Evolutionary conservation across 2,113 vertebrate genomes (phyloP).

Genomic region (Danionella cerebrum): DNA sequence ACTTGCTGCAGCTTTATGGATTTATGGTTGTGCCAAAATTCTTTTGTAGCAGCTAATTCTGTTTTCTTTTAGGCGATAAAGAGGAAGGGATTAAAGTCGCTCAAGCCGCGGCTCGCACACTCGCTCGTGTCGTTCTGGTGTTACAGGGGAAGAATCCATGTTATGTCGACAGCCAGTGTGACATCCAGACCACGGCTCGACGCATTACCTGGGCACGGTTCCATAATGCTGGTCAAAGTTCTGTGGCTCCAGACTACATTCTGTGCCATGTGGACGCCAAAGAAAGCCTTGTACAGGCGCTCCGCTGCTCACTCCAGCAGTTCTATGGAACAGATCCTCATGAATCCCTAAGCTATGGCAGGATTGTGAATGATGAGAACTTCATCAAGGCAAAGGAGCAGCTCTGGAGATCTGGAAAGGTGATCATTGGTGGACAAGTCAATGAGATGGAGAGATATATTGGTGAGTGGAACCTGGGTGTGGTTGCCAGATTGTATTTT

Average conservation of each 20-base stretch:
- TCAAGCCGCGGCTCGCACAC: slow-evolving; percentile 53
- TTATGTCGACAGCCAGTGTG: slow-evolving; percentile 64
- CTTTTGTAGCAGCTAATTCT: neutral
- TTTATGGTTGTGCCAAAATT: neutral
- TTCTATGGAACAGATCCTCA: slow-evolving; percentile 62
- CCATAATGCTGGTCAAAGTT: slow-evolving; percentile 66
- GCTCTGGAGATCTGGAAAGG: slow-evolving; percentile 60
- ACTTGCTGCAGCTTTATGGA: neutral
- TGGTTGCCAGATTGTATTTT: neutral
- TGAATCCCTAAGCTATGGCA: slow-evolving; percentile 61
- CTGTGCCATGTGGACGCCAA: slow-evolving; percentile 56
- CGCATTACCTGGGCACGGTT: slow-evolving; percentile 69
- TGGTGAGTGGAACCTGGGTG: slow-evolving; percentile 44
- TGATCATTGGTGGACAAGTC: slow-evolving; percentile 60
- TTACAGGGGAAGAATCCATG: slow-evolving; percentile 67
- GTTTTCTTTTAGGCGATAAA: slow-evolving; percentile 45
- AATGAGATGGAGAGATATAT: slow-evolving; percentile 66
- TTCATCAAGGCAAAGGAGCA: slow-evolving; percentile 52
- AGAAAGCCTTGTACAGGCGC: slow-evolving; percentile 51
- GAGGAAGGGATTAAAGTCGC: slow-evolving; percentile 58
- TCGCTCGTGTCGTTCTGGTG: slow-evolving; percentile 61
- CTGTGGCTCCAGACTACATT: slow-evolving; percentile 64
- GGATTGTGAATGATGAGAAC: slow-evolving; percentile 56
- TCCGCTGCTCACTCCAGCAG: slow-evolving; percentile 53
- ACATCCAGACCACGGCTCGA: slow-evolving; percentile 50